Evolutionary conservation across 2,888 invertebrate genomes (phyloP).

Genomic region (Archips crataeganus): DNA sequence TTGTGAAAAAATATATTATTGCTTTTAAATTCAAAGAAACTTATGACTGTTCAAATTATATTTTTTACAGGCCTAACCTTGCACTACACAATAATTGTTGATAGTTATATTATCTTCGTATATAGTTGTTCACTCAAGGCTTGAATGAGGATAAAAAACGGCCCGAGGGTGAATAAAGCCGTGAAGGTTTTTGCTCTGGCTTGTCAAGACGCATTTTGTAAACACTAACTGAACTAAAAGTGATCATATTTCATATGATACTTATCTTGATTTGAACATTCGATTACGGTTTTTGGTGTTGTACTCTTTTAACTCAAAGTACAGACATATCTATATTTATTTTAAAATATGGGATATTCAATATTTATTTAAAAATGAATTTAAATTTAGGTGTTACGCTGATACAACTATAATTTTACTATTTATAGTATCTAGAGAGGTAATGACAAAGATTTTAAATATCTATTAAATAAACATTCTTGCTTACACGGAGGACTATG

Average conservation of each 20-base stretch:
- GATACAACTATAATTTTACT: constrained; percentile 74
- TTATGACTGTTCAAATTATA: neutral
- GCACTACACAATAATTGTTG: constrained; percentile 10
- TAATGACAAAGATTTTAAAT: constrained; percentile 70
- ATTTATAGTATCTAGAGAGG: constrained; percentile 77
- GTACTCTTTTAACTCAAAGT: constrained; percentile 42
- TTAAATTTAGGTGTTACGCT: constrained; percentile 63
- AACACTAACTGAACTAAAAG: constrained; percentile 18
- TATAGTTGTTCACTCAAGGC: constrained; percentile 4
- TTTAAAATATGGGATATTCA: constrained; percentile 46
- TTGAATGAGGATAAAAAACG: neutral
- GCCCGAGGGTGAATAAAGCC: neutral
- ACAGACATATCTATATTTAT: constrained; percentile 41
- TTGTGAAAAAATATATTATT: neutral
- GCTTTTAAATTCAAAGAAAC: neutral
- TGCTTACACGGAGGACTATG: constrained; percentile 70
- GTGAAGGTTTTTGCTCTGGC: constrained; percentile 7
- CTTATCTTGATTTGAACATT: constrained; percentile 41
- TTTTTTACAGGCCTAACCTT: constrained; percentile 7
- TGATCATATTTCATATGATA: constrained; percentile 37
- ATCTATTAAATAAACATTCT: constrained; percentile 74
- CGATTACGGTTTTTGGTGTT: constrained; percentile 43
- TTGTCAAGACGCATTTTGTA: constrained; percentile 38
- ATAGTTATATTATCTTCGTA: constrained; percentile 7
- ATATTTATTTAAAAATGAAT: constrained; percentile 48